Conservation (phyloP, 2,888 invertebrate genomes). For the Ophonus ardosiacus region DNA sequence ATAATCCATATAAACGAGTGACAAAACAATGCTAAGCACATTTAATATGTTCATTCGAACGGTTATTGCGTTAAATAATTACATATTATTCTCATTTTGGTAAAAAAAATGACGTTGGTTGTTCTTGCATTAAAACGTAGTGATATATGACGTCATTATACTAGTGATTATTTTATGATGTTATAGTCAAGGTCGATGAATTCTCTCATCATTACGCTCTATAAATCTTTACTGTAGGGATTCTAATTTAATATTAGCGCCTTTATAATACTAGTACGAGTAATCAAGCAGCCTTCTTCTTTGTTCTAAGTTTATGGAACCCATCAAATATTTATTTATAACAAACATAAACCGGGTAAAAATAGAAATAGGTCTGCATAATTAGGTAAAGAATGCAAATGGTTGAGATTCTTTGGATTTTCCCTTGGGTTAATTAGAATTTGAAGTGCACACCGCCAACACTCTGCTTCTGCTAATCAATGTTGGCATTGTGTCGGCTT, state of each 20-base stretch:
- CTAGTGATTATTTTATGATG: too few relatives aligned
- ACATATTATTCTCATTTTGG: too few relatives aligned
- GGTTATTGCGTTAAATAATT: too few relatives aligned
- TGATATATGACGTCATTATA: too few relatives aligned
- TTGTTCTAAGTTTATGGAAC: background rate
- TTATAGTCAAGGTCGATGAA: too few relatives aligned
- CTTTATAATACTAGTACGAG: too few relatives aligned
- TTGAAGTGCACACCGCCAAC: background rate
- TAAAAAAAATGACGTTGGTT: too few relatives aligned
- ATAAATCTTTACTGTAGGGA: background rate
- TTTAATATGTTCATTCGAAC: too few relatives aligned
- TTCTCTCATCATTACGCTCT: too few relatives aligned
- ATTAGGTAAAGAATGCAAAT: conserved; percentile 21
- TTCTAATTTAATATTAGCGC: background rate
- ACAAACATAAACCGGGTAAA: background rate
- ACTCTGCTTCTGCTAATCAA: conserved; percentile 38
- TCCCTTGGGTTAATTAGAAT: conserved; percentile 20
- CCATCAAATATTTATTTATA: conserved; percentile 17
- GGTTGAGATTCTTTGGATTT: background rate
- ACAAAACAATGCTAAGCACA: too few relatives aligned
- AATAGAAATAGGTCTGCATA: background rate
- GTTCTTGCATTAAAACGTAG: too few relatives aligned
- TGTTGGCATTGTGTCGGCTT: conserved; percentile 47
- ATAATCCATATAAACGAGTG: too few relatives aligned
- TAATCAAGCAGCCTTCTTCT: background rate